Evolutionary conservation across 2,113 vertebrate species (phyloP).

Genomic region (Pedionomus torquatus): DNA sequence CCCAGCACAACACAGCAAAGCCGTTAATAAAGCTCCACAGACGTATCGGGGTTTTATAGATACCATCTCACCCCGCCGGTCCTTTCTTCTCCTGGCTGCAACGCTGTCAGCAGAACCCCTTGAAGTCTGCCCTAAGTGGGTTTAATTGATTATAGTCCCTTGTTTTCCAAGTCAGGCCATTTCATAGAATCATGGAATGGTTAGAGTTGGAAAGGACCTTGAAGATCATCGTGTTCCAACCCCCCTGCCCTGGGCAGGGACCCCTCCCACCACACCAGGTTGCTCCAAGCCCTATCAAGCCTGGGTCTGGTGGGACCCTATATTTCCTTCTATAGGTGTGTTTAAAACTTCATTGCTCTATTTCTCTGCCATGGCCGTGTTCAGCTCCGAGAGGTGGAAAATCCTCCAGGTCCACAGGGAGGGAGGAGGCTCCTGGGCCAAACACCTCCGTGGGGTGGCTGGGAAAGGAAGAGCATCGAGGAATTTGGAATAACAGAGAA

Average conservation of each 20-base stretch:
- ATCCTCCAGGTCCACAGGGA: not conserved
- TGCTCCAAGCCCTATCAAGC: too few species aligned
- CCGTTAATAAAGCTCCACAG: not conserved
- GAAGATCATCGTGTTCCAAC: too few species aligned
- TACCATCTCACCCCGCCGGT: not conserved
- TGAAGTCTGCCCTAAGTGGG: not conserved
- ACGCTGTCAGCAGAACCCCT: not conserved
- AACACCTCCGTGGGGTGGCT: not conserved
- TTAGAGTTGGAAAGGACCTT: too few species aligned
- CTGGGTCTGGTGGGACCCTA: too few species aligned
- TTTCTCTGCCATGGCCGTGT: not conserved
- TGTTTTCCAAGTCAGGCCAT: not conserved
- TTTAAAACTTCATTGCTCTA: not conserved
- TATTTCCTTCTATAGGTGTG: accelerated
- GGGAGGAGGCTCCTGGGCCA: not conserved
- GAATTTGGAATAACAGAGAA: not conserved
- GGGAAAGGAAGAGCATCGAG: not conserved
- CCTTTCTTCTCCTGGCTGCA: not conserved
- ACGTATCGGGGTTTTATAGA: not conserved
- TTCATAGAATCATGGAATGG: too few species aligned
- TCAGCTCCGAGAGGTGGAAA: not conserved
- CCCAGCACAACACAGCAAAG: not conserved
- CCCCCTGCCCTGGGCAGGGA: too few species aligned
- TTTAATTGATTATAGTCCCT: not conserved
- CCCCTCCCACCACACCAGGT: too few species aligned